Base-by-base conservation (phyloP, 1,140 invertebrate genomes). In the Aradophagus sp. region DNA sequence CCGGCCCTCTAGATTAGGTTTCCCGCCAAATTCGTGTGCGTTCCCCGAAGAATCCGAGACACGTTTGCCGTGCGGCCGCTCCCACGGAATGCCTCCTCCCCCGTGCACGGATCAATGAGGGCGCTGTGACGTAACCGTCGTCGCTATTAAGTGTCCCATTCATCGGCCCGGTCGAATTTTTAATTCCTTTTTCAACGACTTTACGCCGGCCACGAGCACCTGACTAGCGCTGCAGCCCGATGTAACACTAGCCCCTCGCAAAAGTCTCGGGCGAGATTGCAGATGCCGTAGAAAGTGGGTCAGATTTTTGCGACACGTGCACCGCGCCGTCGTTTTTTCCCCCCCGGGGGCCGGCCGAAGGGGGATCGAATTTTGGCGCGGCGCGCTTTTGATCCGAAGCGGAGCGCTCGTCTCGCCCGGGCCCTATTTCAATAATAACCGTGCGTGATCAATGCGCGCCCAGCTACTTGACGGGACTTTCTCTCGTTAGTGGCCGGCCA, bases 391-490 rank as follows among this genome's bases (percentile, higher is more conserved):
- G 44, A 32, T 7, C 38, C 38, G n/a, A 5, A 29, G n/a, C n/a
- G n/a, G n/a, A n/a, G n/a, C 13, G 31, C 1, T 29, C n/a, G 23
- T 15, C 26, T 47, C 42, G 31, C n/a, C n/a, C n/a, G n/a, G n/a
- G n/a, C n/a, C n/a, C n/a, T n/a, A n/a, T n/a, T n/a, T n/a, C n/a
- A n/a, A n/a, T n/a, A n/a, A n/a, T n/a, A n/a, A n/a, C n/a, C n/a
- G n/a, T n/a, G 26, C 36, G 5, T 10, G 12, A 32, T 14, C 32
- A 41, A 58, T 45, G 55, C 34, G 35, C 39, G 7, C 23, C 34
- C 16, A 59, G n/a, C n/a, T n/a, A n/a, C n/a, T n/a, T 53, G 53
- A 67, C 52, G 47, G 41, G 41, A 68, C 66, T 70, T 70, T 70
- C 66, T 56, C 66, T 70, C 58, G 50, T 70, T 70, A 70, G 48